A percentile compares a stretch with the other conserved stretches of the same genome.
Conservation (phyloP, 1,140 invertebrate genomes). For the Macrobrachium rosenbergii region DNA sequence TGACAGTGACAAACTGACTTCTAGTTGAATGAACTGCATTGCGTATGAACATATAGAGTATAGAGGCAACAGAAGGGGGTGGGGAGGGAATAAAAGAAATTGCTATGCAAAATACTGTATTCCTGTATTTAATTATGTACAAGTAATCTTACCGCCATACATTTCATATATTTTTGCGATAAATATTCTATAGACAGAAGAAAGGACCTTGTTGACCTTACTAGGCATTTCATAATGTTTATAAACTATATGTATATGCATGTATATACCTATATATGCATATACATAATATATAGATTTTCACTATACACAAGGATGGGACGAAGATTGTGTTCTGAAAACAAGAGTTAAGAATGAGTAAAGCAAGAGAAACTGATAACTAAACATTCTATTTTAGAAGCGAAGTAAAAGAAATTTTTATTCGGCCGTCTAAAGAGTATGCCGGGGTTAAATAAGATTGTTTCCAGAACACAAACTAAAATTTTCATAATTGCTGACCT, state of each 20-base stretch:
- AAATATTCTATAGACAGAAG: too few species aligned
- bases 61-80: not conserved
- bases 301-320: not conserved
- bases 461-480: too few species aligned
- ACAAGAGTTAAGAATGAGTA: not conserved
- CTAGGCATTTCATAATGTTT: too few species aligned
- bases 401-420: too few species aligned
- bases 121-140: slow-evolving; percentile 49
- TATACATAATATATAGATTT: not conserved
- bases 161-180: slow-evolving; percentile 18
- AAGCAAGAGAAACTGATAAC: not conserved
- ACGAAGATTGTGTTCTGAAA: not conserved
- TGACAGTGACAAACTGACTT: not conserved
- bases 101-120: slow-evolving; percentile 54
- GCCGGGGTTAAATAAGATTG: not conserved
- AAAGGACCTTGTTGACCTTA: too few species aligned
- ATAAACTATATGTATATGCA: not conserved
- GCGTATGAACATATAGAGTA: not conserved
- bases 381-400: not conserved
- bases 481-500: too few species aligned
- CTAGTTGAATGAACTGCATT: not conserved
- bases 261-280: slow-evolving; percentile 3
- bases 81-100: slow-evolving; percentile 38
- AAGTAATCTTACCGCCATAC: slow-evolving; percentile 21
- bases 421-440: not conserved